Conservation (phyloP, 2,113 vertebrate genomes). For the Lutjanus erythropterus region DNA sequence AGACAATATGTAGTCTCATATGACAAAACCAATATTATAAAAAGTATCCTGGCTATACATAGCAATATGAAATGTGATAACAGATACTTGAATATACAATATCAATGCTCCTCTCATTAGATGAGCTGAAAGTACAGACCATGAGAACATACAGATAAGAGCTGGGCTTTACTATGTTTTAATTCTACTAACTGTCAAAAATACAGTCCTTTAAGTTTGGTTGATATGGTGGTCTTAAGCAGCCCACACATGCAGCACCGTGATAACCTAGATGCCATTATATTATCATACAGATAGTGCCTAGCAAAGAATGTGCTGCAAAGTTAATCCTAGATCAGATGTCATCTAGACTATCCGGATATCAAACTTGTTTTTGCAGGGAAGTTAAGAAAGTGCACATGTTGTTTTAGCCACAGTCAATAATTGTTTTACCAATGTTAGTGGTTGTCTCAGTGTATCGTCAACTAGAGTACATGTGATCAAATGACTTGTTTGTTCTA, state of each 20-base stretch:
- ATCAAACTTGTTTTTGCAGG: neutral
- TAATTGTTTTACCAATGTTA: neutral
- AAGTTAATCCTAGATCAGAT: neutral
- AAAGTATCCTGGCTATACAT: neutral
- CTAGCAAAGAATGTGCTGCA: neutral
- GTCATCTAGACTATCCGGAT: neutral
- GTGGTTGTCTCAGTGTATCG: neutral
- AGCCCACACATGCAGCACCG: no score
- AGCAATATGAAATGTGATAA: slow-evolving; percentile 1
- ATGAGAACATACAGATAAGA: neutral
- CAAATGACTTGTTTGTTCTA: neutral
- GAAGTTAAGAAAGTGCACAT: neutral
- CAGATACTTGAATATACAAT: neutral
- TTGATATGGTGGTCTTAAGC: no score
- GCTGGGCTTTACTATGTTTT: neutral
- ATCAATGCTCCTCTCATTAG: neutral
- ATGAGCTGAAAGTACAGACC: neutral
- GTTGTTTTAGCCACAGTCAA: neutral
- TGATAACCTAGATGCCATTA: neutral
- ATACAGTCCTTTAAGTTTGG: no score
- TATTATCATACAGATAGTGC: neutral
- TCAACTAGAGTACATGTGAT: neutral
- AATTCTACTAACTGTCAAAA: neutral
- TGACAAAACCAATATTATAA: slow-evolving; percentile 11
- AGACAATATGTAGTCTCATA: neutral